Base-by-base conservation (phyloP, 1,140 invertebrate species). In the Brachionus calyciflorus region DNA sequence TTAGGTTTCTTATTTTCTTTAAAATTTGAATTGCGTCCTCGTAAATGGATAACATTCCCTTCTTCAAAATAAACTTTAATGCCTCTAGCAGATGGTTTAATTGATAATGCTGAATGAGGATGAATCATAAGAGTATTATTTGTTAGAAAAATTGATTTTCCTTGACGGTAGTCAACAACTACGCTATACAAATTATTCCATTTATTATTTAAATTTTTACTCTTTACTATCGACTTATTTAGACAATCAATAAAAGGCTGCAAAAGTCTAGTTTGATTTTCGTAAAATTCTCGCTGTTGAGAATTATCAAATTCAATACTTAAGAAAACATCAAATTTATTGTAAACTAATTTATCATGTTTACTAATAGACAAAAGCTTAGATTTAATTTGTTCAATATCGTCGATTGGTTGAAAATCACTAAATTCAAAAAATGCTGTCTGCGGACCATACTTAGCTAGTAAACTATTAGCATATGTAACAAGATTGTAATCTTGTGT, bases 401-500 rank as follows among this genome's bases (percentile, higher is more conserved):
- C 49, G 3, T 51, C 49, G 1, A 51, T 10, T 17, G 24, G 49
- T 19, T 51, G 49, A 51, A 51, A 51, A 51, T 51, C 49, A 51
- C 19, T 51, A 7, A 51, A 51, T 51, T 51, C 49, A 51, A 51
- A 51, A 51, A n/a, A 51, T 51, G 19, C 49, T 51, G 49, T 21
- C 7, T 9, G 6, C 24, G 49, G 7, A 24, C 49, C 49, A 51
- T 51, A 24, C 6, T 51, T 51, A 9, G 19, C 19, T 0, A 51
- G 49, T 19, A 51, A 51, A n/a, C 17, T 51, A 7, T 51, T 51
- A 6, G 49, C 49, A 51, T 3, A 51, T 6, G 19, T 51, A 2
- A 51, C 49, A n/a, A 51, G 19, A 51, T 51, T 51, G 24, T 51
- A 24, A 3, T 6, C 19, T 5, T 51, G 14, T 0, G 10, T 14